Percentiles rank a stretch among this genome's conserved stretches.
Evolutionary conservation across 2,113 vertebrate species (phyloP).

Genomic region (Jaculus jaculus): DNA sequence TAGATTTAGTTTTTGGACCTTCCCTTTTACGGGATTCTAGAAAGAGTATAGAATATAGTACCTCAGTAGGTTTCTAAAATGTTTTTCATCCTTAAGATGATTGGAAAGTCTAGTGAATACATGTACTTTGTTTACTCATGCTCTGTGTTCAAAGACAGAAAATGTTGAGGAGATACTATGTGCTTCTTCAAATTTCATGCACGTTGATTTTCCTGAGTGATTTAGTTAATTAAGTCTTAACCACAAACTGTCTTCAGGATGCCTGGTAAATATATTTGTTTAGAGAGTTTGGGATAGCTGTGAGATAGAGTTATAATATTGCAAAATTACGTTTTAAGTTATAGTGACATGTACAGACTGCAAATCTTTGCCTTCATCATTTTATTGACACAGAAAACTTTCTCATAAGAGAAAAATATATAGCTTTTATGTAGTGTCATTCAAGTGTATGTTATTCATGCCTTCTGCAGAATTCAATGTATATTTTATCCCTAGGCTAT

Average conservation of each 20-base stretch:
- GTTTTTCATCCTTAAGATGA: neutral
- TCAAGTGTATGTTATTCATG: constrained; percentile 58
- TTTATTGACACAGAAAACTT: constrained; percentile 69
- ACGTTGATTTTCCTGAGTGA: constrained; percentile 20
- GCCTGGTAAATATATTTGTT: constrained; percentile 50
- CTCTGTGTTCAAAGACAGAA: constrained; percentile 27
- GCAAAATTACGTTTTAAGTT: constrained; percentile 29
- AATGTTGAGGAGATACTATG: neutral
- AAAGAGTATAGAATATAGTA: neutral
- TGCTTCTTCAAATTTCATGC: constrained; percentile 27
- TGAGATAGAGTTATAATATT: constrained; percentile 60
- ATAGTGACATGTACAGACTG: constrained; percentile 50
- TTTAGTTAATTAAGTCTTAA: constrained; percentile 39
- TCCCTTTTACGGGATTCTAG: neutral
- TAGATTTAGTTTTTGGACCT: neutral
- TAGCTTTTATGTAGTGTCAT: constrained; percentile 61
- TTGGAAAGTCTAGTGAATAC: neutral
- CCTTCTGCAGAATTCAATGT: constrained; percentile 60
- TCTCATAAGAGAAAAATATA: constrained; percentile 21
- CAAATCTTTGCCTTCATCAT: constrained; percentile 36
- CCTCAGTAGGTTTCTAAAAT: neutral
- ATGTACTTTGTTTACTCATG: neutral
- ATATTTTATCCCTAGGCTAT: constrained; percentile 60
- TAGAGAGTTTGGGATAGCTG: constrained; percentile 49
- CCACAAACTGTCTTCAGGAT: constrained; percentile 1